Percentiles rank a stretch among this genome's conserved stretches.
Evolutionary conservation across 1,140 invertebrate species (phyloP).

Genomic region (Ruditapes philippinarum): DNA sequence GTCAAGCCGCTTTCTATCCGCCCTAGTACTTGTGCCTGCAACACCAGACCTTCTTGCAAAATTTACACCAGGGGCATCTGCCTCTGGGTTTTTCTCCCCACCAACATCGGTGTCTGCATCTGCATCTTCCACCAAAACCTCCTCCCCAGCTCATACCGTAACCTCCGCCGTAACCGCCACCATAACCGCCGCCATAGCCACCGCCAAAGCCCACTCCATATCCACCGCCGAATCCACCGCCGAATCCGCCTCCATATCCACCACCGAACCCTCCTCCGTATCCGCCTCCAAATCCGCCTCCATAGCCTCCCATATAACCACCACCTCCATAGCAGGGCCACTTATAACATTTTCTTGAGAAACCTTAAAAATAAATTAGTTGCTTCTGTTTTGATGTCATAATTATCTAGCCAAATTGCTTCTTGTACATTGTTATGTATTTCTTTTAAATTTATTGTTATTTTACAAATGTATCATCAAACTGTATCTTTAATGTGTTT

Average conservation of each 20-base stretch:
- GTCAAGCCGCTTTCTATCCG: too few relatives aligned
- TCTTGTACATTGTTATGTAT: too few relatives aligned
- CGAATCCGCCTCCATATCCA: neutral
- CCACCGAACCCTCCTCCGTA: neutral
- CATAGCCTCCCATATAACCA: too few relatives aligned
- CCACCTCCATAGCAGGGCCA: too few relatives aligned
- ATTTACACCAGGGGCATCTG: slow-evolving; percentile 10
- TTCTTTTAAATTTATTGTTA: too few relatives aligned
- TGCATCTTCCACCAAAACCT: neutral
- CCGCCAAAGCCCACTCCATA: neutral
- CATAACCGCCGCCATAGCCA: neutral
- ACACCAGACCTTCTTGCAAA: slow-evolving; percentile 22
- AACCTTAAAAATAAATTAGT: too few relatives aligned
- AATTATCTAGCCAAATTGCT: too few relatives aligned
- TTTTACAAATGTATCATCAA: too few relatives aligned
- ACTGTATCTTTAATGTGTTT: too few relatives aligned
- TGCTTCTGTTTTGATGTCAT: too few relatives aligned
- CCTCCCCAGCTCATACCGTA: neutral
- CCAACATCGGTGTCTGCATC: slow-evolving; percentile 4
- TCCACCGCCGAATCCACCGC: neutral
- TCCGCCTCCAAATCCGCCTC: too few relatives aligned
- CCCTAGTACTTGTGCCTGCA: neutral
- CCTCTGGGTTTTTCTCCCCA: neutral
- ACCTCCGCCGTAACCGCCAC: neutral
- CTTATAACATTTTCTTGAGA: too few relatives aligned